Conservation (phyloP, 2,797 vertebrate species). For the Lemur catta region DNA sequence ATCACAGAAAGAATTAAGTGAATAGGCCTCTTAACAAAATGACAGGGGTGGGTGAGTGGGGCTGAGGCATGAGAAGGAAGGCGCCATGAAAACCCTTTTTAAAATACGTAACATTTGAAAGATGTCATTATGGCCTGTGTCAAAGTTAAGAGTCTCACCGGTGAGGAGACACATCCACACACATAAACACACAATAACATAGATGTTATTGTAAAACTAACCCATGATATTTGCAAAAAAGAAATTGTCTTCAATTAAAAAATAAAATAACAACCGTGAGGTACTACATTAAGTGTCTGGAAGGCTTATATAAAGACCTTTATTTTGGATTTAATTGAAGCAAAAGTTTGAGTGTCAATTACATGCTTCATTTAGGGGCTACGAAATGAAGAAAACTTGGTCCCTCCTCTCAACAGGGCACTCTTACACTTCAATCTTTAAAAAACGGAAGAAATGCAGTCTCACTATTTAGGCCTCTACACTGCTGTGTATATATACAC, state of each 20-base stretch:
- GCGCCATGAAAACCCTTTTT: not conserved
- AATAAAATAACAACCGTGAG: not conserved
- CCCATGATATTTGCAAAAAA: not conserved
- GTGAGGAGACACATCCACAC: not conserved
- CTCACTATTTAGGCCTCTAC: constrained; percentile 21
- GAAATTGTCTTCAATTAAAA: not conserved
- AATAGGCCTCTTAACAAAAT: not conserved
- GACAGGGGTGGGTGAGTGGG: not conserved
- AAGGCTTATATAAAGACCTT: not conserved
- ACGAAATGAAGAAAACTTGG: not conserved
- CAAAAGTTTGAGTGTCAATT: not conserved
- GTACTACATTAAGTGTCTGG: not conserved
- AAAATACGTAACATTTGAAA: not conserved
- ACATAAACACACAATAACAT: not conserved
- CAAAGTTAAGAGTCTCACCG: not conserved
- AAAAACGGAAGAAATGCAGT: constrained; percentile 12
- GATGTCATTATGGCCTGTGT: not conserved
- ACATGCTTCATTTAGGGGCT: not conserved
- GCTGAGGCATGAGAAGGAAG: not conserved
- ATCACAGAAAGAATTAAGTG: not conserved
- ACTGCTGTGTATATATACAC: not conserved
- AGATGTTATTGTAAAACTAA: not conserved
- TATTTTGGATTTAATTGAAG: not conserved
- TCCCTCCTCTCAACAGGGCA: not conserved
- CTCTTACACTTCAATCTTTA: not conserved